These are phyloP conservation scores for Dicranocentrus wangi DNA, from an alignment of 2,888 invertebrate species.

Conservation along the genomic window DNA sequence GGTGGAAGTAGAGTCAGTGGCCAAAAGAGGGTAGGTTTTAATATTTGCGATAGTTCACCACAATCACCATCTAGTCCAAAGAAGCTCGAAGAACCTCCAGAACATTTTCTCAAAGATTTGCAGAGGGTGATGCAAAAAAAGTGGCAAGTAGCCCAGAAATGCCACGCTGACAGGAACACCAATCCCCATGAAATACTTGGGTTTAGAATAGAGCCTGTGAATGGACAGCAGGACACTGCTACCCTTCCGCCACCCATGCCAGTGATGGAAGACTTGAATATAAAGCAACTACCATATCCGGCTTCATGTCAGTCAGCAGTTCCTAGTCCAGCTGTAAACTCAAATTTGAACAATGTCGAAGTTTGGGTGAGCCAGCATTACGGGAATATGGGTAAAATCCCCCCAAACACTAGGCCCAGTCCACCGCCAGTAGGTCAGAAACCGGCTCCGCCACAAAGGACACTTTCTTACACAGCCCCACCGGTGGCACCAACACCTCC, in stretches of 20 bases:
- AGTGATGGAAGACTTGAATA: slow-evolving; percentile 52
- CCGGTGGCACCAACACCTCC: slow-evolving; percentile 31
- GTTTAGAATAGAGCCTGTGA: slow-evolving; percentile 78
- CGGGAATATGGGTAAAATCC: slow-evolving; percentile 67
- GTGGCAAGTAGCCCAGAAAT: slow-evolving; percentile 87
- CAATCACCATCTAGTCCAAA: slow-evolving; percentile 78
- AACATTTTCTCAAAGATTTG: slow-evolving; percentile 89
- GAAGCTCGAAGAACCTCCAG: slow-evolving; percentile 74
- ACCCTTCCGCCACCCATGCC: slow-evolving; percentile 56
- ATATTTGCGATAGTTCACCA: slow-evolving; percentile 78
- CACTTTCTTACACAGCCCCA: slow-evolving; percentile 30
- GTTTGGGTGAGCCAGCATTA: slow-evolving; percentile 72
- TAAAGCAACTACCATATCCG: slow-evolving; percentile 48
- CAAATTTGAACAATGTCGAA: slow-evolving; percentile 68
- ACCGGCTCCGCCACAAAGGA: slow-evolving; percentile 63
- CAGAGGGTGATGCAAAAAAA: slow-evolving; percentile 95
- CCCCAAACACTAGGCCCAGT: slow-evolving; percentile 47
- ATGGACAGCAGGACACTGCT: slow-evolving; percentile 3
- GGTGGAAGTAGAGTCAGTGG: slow-evolving; percentile 48
- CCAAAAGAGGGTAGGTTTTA: slow-evolving; percentile 60
- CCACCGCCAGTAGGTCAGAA: slow-evolving; percentile 55
- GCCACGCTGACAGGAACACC: slow-evolving; percentile 89
- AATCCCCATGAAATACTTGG: slow-evolving; percentile 93
- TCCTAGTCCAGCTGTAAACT: slow-evolving; percentile 48
- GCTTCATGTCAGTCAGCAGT: slow-evolving; percentile 35